Percentiles rank a stretch among this genome's conserved stretches.
Evolutionary conservation across 2,888 invertebrate genomes (phyloP).

Genomic region (Orthosia gothica): DNA sequence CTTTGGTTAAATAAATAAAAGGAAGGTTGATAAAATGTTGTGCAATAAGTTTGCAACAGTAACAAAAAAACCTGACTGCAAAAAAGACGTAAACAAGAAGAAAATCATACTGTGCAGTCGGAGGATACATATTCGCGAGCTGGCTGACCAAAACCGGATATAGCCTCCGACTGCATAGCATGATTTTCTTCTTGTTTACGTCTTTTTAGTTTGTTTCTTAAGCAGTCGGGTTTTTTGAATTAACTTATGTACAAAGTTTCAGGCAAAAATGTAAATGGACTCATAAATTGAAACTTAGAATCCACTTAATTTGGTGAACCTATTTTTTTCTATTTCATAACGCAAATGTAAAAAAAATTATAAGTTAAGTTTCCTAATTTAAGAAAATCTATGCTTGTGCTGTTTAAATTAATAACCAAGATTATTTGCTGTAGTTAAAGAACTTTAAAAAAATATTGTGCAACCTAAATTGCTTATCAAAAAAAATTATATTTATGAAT

Average conservation of each 20-base stretch:
- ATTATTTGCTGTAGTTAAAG: neutral
- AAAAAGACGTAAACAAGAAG: too few species aligned
- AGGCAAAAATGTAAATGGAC: neutral
- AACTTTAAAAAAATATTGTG: neutral
- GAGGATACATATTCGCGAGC: too few species aligned
- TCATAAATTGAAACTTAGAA: neutral
- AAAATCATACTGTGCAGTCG: too few species aligned
- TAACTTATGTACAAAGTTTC: neutral
- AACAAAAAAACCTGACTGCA: neutral
- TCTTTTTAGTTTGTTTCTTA: too few species aligned
- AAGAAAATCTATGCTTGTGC: neutral
- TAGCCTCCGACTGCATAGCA: too few species aligned
- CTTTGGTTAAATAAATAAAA: neutral
- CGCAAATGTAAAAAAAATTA: neutral
- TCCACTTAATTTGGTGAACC: neutral
- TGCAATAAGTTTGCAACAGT: constrained; percentile 18
- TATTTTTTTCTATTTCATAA: neutral
- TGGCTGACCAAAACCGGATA: too few species aligned
- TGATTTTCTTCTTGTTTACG: too few species aligned
- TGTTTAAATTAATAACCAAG: neutral
- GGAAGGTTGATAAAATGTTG: constrained; percentile 12
- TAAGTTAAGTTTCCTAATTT: neutral
- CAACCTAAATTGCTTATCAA: neutral
- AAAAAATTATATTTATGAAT: neutral
- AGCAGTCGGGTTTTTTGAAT: too few species aligned